Conservation (phyloP, 2,113 vertebrate species). For the Toxostoma redivivum region DNA sequence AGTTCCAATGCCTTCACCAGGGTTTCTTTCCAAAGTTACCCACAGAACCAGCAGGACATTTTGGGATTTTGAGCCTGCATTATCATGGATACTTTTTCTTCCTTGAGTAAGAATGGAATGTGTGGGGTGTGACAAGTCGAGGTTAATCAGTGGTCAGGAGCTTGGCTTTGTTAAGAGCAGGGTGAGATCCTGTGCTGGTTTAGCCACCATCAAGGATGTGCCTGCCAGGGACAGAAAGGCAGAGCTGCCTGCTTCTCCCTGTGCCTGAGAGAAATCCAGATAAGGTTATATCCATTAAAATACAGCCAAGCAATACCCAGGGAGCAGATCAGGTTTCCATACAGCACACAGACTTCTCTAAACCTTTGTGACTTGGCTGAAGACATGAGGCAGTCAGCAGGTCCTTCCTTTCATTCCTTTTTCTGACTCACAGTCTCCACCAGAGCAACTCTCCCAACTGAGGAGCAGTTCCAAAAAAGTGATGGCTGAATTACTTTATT, state of each 20-base stretch:
- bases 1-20: not conserved
- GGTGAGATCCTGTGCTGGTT: not conserved
- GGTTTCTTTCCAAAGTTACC: not conserved
- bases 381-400: not conserved
- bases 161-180: not conserved
- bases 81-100: not conserved
- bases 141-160: not conserved
- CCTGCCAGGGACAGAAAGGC: not conserved
- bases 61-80: not conserved
- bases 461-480: not conserved
- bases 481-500: not conserved
- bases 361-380: not conserved
- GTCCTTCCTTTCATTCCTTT: not conserved
- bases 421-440: not conserved
- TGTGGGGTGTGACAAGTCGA: accelerated
- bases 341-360: not conserved
- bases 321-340: not conserved
- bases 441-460: not conserved
- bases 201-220: accelerated
- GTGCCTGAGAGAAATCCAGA: not conserved
- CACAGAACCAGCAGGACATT: not conserved
- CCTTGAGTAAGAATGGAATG: not conserved
- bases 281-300: not conserved
- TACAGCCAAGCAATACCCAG: too few relatives aligned
- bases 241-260: not conserved